Conservation (phyloP, 1,140 invertebrate genomes). For the Potamilus streckersoni region DNA sequence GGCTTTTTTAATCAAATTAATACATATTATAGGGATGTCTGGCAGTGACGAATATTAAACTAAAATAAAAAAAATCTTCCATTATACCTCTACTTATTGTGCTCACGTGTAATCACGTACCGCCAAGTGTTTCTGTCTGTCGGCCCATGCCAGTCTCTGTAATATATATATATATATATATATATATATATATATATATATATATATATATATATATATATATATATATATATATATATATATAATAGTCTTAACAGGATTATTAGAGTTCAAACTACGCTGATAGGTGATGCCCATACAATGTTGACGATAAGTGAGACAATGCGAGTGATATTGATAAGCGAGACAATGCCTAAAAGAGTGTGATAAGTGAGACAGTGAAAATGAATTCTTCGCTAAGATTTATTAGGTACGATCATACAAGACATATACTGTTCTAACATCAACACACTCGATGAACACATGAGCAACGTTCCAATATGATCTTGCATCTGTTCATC, state of each 20-base stretch:
- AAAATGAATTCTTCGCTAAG: background rate
- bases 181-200: too few relatives aligned
- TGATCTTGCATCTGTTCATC: background rate
- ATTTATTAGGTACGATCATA: background rate
- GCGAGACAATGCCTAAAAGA: background rate
- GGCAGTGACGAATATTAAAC: too few relatives aligned
- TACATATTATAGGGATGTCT: too few relatives aligned
- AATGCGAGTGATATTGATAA: background rate
- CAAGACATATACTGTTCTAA: background rate
- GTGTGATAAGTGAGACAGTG: too few relatives aligned
- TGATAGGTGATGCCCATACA: too few relatives aligned
- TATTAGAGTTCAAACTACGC: background rate
- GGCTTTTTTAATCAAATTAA: too few relatives aligned
- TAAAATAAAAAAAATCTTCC: too few relatives aligned
- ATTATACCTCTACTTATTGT: too few relatives aligned
- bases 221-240: too few relatives aligned
- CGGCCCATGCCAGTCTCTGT: background rate
- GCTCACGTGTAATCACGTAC: background rate
- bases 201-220: too few relatives aligned
- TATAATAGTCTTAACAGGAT: background rate
- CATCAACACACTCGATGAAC: background rate
- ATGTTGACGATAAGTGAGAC: background rate
- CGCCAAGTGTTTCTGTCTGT: too few relatives aligned
- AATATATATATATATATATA: background rate
- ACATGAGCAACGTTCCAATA: background rate